Evolutionary conservation across 2,888 invertebrate species (phyloP).

Genomic region (Tetragonisca angustula): DNA sequence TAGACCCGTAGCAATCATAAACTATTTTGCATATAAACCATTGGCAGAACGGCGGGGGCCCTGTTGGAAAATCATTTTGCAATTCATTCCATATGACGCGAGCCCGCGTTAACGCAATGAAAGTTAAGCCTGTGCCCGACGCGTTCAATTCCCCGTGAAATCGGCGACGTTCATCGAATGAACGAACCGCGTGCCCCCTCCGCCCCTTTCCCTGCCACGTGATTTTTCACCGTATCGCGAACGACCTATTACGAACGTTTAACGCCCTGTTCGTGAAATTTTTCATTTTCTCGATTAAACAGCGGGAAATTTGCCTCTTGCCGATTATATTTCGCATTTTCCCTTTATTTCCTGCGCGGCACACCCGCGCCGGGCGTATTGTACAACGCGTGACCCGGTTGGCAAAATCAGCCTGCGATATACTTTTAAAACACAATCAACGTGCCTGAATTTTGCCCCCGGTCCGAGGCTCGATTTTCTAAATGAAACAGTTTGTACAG

Average conservation of each 20-base stretch:
- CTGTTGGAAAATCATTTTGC: conserved; percentile 65
- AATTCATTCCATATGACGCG: conserved; percentile 68
- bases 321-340: neutral
- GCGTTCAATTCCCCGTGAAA: conserved; percentile 43
- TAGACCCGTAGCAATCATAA: conserved; percentile 74
- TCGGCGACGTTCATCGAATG: conserved; percentile 50
- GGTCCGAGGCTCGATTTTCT: neutral
- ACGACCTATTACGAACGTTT: neutral
- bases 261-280: neutral
- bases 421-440: neutral
- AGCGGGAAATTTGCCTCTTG: neutral
- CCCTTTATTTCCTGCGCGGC: neutral
- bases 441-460: neutral
- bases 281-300: neutral
- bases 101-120: conserved; percentile 46
- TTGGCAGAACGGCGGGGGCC: conserved; percentile 45
- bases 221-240: conserved; percentile 11
- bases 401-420: neutral
- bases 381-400: neutral
- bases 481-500: neutral
- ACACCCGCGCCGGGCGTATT: no score
- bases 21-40: conserved; percentile 76
- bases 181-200: neutral
- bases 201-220: fast-evolving
- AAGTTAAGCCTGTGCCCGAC: conserved; percentile 49